These are phyloP conservation scores for Hycleus phaleratus DNA, from an alignment of 1,140 invertebrate genomes.

Conservation along the genomic window DNA sequence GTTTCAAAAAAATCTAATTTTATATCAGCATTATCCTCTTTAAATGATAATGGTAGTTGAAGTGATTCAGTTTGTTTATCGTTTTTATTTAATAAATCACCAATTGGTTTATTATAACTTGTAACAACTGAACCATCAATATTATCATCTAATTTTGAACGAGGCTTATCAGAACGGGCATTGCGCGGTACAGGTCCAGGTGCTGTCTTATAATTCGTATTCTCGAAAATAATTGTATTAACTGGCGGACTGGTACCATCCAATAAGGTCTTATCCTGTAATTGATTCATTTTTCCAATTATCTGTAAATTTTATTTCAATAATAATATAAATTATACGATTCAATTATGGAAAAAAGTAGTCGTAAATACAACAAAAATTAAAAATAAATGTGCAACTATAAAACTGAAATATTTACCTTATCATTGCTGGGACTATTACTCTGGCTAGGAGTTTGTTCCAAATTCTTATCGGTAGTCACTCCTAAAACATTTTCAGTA, in stretches of 20 bases:
- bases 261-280: conserved; percentile 50
- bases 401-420: conserved; percentile 15
- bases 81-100: conserved; percentile 46
- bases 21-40: conserved; percentile 79
- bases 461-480: conserved; percentile 35
- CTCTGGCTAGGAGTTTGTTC: conserved; percentile 46
- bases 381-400: too few species aligned
- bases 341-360: too few species aligned
- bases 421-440: conserved; percentile 50
- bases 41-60: conserved; percentile 54
- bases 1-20: conserved; percentile 88
- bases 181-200: conserved; percentile 42
- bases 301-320: conserved; percentile 9
- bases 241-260: conserved; percentile 71
- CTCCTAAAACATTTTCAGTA: conserved; percentile 32
- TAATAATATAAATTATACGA: too few species aligned
- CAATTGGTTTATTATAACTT: conserved; percentile 55
- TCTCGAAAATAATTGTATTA: conserved; percentile 86
- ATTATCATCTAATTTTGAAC: conserved; percentile 31
- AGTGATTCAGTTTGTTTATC: conserved; percentile 44
- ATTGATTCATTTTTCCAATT: conserved; percentile 39
- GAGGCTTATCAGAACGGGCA: conserved; percentile 30
- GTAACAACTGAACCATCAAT: conserved; percentile 40
- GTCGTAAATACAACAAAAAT: too few species aligned
- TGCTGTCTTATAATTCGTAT: conserved; percentile 77